These are phyloP conservation scores for Acleris emargana DNA, from an alignment of 2,888 invertebrate genomes.

Conservation along the genomic window DNA sequence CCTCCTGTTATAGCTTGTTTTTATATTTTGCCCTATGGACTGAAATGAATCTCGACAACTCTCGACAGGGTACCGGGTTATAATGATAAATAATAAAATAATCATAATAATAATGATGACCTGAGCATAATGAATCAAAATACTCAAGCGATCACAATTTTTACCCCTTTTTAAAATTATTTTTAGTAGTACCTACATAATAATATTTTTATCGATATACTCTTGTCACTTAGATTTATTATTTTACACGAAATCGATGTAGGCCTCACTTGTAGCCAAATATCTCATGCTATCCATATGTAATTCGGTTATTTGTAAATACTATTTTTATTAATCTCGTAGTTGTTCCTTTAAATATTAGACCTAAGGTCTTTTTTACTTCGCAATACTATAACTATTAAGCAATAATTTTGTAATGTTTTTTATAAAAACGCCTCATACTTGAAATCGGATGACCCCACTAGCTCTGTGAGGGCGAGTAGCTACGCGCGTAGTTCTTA, in stretches of 20 bases:
- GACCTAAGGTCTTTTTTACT: constrained; percentile 78
- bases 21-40: constrained; percentile 47
- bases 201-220: constrained; percentile 55
- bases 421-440: constrained; percentile 45
- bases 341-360: constrained; percentile 74
- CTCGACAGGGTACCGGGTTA: constrained; percentile 77
- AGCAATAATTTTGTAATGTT: constrained; percentile 78
- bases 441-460: constrained; percentile 38
- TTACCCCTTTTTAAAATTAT: constrained; percentile 60
- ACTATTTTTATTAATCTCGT: constrained; percentile 75
- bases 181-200: constrained; percentile 47
- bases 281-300: constrained; percentile 73
- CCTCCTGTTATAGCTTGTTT: constrained; percentile 49
- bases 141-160: constrained; percentile 77
- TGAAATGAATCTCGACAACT: constrained; percentile 70
- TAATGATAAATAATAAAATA: constrained; percentile 51
- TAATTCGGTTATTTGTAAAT: constrained; percentile 75
- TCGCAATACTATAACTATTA: constrained; percentile 78
- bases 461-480: constrained; percentile 41
- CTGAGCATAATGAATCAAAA: constrained; percentile 71
- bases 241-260: constrained; percentile 65
- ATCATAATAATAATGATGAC: constrained; percentile 55
- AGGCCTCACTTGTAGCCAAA: constrained; percentile 82
- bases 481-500: constrained; percentile 48
- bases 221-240: constrained; percentile 57